Evolutionary conservation across 1,140 invertebrate species (phyloP).

Genomic region (Galleria mellonella): DNA sequence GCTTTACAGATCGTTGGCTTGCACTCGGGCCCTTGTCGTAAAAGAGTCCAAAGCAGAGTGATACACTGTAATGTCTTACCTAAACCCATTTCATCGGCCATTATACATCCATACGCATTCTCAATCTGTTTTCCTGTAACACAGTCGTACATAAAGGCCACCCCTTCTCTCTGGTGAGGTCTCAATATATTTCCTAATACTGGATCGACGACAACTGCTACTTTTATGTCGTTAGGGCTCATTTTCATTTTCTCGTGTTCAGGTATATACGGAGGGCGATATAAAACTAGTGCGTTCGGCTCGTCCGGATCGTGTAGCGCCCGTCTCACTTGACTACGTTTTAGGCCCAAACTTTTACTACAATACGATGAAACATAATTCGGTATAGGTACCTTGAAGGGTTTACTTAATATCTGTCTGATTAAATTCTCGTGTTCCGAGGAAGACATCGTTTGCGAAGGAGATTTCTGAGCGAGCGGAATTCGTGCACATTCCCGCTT

Average conservation of each 20-base stretch:
- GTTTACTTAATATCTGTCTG: conserved; percentile 87
- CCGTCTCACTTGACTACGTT: conserved; percentile 71
- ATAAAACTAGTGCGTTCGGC: conserved; percentile 95
- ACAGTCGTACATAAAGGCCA: conserved; percentile 99
- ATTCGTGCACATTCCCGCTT: conserved; percentile 55
- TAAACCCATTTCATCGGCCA: conserved; percentile 98
- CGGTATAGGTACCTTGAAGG: conserved; percentile 95
- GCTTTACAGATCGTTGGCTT: conserved; percentile 93
- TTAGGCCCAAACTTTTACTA: conserved; percentile 75
- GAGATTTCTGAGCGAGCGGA: conserved; percentile 46
- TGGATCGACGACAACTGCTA: conserved; percentile 97
- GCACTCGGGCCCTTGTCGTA: conserved; percentile 89
- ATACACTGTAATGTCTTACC: conserved; percentile 99
- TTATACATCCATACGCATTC: conserved; percentile 94
- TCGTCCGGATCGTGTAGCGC: conserved; percentile 95
- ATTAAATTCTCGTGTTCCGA: conserved; percentile 81
- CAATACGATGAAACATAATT: conserved; percentile 89
- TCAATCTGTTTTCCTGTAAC: conserved; percentile 94
- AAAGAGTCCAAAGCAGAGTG: conserved; percentile 95
- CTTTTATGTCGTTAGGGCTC: conserved; percentile 77
- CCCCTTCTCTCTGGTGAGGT: conserved; percentile 99
- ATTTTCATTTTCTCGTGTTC: conserved; percentile 90
- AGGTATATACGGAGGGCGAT: conserved; percentile 84
- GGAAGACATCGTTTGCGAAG: conserved; percentile 40
- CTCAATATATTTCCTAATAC: conserved; percentile 91